Percentiles rank a stretch among this genome's conserved stretches.
Evolutionary conservation across 2,797 vertebrate species (phyloP).

Genomic region (Artibeus lituratus): DNA sequence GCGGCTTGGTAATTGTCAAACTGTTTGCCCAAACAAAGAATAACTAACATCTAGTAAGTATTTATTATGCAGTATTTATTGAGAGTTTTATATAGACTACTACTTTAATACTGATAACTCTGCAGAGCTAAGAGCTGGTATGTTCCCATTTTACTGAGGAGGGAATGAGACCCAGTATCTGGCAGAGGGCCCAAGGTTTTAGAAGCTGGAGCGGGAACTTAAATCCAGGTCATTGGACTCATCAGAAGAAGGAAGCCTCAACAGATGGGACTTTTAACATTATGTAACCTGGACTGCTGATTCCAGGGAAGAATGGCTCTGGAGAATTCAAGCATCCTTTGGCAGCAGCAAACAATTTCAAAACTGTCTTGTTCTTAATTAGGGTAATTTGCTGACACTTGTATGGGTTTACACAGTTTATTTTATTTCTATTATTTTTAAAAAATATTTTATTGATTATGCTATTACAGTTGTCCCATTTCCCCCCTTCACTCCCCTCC

Average conservation of each 20-base stretch:
- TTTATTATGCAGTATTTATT: neutral
- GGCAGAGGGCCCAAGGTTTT: neutral
- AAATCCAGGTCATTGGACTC: neutral
- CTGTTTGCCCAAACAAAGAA: conserved; percentile 18
- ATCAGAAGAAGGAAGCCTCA: neutral
- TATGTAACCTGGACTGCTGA: neutral
- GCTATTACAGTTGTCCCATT: too few relatives aligned
- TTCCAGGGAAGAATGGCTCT: neutral
- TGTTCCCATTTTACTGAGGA: neutral
- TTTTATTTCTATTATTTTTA: neutral
- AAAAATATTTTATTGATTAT: too few relatives aligned
- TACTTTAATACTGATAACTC: neutral
- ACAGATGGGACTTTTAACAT: neutral
- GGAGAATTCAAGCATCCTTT: neutral
- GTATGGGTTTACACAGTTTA: neutral
- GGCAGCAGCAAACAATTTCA: neutral
- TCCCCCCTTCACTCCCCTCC: too few relatives aligned
- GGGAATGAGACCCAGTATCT: neutral
- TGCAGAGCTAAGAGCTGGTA: neutral
- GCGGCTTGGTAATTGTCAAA: neutral
- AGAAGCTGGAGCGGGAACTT: neutral
- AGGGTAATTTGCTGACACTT: neutral
- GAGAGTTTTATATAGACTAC: neutral
- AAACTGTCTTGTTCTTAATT: neutral
- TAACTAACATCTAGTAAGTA: neutral